These are phyloP conservation scores for Philopedon plagiatum DNA, from an alignment of 2,888 invertebrate genomes.

Conservation along the genomic window DNA sequence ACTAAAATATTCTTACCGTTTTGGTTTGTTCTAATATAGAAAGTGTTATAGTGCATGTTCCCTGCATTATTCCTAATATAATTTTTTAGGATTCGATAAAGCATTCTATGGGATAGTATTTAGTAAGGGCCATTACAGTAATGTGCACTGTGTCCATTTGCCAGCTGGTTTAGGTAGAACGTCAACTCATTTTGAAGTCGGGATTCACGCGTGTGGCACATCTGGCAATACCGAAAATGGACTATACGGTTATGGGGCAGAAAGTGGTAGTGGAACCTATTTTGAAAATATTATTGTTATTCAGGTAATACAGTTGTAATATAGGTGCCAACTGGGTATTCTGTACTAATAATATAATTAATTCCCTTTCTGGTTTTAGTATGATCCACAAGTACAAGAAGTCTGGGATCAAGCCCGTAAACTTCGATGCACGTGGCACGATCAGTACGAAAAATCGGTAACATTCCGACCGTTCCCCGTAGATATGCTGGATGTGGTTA, in stretches of 20 bases:
- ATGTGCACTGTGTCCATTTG: constrained; percentile 91
- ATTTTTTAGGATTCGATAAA: constrained; percentile 82
- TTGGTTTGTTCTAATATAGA: no score
- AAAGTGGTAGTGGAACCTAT: constrained; percentile 91
- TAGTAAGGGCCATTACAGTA: constrained; percentile 94
- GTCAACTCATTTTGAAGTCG: constrained; percentile 91
- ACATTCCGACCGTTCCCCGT: constrained; percentile 96
- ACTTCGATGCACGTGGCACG: constrained; percentile 94
- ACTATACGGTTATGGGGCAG: constrained; percentile 88
- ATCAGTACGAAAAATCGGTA: constrained; percentile 95
- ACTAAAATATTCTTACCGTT: no score
- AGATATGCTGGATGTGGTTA: constrained; percentile 94
- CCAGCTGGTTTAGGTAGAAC: constrained; percentile 88
- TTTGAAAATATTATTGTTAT: constrained; percentile 95
- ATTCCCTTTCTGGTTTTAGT: constrained; percentile 62
- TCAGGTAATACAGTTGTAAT: constrained; percentile 68
- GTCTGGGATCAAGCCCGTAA: constrained; percentile 97
- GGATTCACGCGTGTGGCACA: constrained; percentile 92
- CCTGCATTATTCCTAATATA: not conserved
- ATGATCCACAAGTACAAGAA: constrained; percentile 94
- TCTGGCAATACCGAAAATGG: constrained; percentile 93
- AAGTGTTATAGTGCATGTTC: not conserved
- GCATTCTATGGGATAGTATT: constrained; percentile 97
- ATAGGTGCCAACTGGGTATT: not conserved
- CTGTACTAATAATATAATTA: not conserved